phyloP scores from a whole-genome alignment of 2,888 invertebrate genomes.

The Pyrocoelia pectoralis region DNA sequence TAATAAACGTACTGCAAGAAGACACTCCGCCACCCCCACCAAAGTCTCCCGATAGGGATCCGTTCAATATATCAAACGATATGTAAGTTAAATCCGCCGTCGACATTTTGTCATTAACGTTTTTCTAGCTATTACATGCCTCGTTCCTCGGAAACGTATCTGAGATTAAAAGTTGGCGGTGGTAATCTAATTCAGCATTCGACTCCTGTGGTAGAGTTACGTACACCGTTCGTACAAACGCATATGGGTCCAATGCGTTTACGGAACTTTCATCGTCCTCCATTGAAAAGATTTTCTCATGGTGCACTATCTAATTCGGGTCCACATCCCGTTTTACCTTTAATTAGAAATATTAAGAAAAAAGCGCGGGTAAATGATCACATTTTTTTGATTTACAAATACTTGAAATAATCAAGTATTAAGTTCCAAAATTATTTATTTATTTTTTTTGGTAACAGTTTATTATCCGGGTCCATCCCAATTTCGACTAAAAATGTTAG shows the following conservation, averaged over 20 bases:
- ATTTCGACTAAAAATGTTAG: too few species aligned
- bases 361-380: conserved; percentile 84
- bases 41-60: conserved; percentile 91
- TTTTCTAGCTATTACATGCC: conserved; percentile 87
- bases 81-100: conserved; percentile 3
- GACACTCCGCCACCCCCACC: conserved; percentile 92
- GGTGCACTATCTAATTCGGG: conserved; percentile 77
- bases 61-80: conserved; percentile 93
- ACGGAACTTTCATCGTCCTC: conserved; percentile 92
- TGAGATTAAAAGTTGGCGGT: conserved; percentile 86
- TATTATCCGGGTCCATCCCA: too few species aligned
- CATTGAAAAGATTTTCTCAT: conserved; percentile 86
- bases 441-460: too few species aligned
- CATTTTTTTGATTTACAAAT: too few species aligned
- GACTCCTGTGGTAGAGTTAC: conserved; percentile 94
- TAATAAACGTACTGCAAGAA: conserved; percentile 93
- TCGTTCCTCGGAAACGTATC: conserved; percentile 81
- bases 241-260: conserved; percentile 86
- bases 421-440: too few species aligned
- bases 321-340: conserved; percentile 83
- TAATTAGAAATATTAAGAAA: conserved; percentile 90
- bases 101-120: conserved; percentile 9
- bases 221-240: conserved; percentile 95
- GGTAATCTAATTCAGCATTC: conserved; percentile 96
- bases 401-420: too few species aligned